Evolutionary conservation across 2,113 vertebrate species (phyloP).

Genomic region (Percina caprodes): DNA sequence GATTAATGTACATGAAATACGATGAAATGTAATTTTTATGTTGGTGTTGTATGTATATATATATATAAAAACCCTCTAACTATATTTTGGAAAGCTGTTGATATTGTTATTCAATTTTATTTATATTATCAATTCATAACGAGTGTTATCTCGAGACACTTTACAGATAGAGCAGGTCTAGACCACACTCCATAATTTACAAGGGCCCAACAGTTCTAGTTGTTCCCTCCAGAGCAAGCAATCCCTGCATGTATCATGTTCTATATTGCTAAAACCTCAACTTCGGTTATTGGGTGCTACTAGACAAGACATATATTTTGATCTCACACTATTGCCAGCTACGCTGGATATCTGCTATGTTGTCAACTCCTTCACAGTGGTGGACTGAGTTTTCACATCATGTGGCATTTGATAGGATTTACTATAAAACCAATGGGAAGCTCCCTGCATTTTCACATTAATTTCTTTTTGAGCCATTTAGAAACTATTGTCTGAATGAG

Average conservation of each 20-base stretch:
- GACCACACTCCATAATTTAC: too few species aligned
- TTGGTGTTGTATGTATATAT: neutral
- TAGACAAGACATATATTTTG: slow-evolving; percentile 21
- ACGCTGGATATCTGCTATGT: slow-evolving; percentile 20
- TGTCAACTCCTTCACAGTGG: slow-evolving; percentile 13
- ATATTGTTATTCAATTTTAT: too few species aligned
- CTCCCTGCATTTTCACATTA: slow-evolving; percentile 11
- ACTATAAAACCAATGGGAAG: slow-evolving; percentile 10
- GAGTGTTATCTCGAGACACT: too few species aligned
- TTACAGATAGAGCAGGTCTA: too few species aligned
- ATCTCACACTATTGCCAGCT: slow-evolving; percentile 27
- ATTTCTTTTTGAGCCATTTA: slow-evolving; percentile 1
- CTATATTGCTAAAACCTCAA: neutral
- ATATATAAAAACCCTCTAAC: too few species aligned
- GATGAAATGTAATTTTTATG: neutral
- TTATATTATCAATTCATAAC: too few species aligned
- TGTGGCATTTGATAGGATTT: slow-evolving; percentile 28
- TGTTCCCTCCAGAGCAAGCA: too few species aligned
- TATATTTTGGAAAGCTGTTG: too few species aligned
- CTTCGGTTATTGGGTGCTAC: slow-evolving; percentile 23
- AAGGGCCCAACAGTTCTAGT: too few species aligned
- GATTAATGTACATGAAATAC: neutral
- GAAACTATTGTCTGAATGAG: neutral
- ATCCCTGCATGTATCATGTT: too few species aligned
- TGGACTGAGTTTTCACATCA: slow-evolving; percentile 29